phyloP scores from a whole-genome alignment of 2,888 invertebrate genomes.

The Athetis lepigone region DNA sequence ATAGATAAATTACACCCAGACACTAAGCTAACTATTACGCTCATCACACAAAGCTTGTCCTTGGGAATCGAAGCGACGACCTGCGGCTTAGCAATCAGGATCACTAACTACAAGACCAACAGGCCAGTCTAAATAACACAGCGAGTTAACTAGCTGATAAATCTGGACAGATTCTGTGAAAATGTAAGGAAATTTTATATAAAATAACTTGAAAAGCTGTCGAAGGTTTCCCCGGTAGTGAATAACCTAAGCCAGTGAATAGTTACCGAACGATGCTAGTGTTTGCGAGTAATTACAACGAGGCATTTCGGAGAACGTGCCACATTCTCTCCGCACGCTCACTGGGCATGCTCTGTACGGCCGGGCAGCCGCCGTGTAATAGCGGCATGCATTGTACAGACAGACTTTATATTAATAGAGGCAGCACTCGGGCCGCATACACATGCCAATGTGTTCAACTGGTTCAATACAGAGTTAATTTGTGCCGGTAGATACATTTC shows the following conservation, averaged over 20 bases:
- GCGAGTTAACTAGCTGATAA: neutral
- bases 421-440: neutral
- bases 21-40: too few species aligned
- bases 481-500: conserved; percentile 2
- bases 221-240: neutral
- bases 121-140: too few species aligned
- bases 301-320: conserved; percentile 7
- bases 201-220: neutral
- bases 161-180: too few species aligned
- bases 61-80: too few species aligned
- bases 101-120: too few species aligned
- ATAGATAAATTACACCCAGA: too few species aligned
- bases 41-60: too few species aligned
- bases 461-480: conserved; percentile 10
- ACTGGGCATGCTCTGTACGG: conserved; percentile 28
- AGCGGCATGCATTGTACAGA: conserved; percentile 24
- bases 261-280: neutral
- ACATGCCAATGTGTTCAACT: neutral
- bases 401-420: conserved; percentile 8
- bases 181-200: too few species aligned
- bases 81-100: too few species aligned
- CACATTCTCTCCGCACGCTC: neutral
- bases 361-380: conserved; percentile 21
- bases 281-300: conserved; percentile 29
- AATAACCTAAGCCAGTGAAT: neutral